Conservation (phyloP, 2,113 vertebrate species). For the Erythrocebus patas region DNA sequence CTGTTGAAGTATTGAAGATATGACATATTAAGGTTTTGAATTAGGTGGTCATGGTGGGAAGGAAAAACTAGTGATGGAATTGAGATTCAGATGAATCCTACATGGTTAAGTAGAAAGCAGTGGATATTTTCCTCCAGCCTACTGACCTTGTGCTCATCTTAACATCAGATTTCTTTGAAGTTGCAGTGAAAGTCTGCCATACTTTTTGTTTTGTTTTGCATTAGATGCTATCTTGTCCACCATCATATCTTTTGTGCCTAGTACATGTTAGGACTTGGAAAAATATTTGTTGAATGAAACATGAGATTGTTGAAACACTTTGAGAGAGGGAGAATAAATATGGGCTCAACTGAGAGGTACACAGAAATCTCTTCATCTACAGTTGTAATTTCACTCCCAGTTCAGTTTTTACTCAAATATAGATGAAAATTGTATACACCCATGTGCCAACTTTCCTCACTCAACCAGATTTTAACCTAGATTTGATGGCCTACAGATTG, state of each 20-base stretch:
- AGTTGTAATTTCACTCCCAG: neutral
- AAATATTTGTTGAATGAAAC: conserved; percentile 2
- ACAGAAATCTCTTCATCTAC: neutral
- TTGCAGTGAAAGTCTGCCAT: neutral
- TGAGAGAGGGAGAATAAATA: neutral
- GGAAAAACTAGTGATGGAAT: neutral
- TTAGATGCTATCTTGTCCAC: neutral
- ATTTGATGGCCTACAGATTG: neutral
- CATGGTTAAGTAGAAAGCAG: neutral
- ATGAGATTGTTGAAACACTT: neutral
- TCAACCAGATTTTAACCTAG: conserved; percentile 29
- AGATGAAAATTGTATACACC: neutral
- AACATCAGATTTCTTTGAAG: neutral
- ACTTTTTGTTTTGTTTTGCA: neutral
- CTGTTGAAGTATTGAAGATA: neutral
- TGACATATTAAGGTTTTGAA: neutral
- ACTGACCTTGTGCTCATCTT: neutral
- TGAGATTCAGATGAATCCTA: neutral
- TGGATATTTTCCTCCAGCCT: neutral
- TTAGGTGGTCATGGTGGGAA: neutral
- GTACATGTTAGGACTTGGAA: neutral
- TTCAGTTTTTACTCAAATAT: neutral
- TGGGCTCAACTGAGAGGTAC: neutral
- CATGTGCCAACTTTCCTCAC: neutral
- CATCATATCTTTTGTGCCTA: neutral